A percentile compares a stretch with the other conserved stretches of the same genome.
Evolutionary conservation across 2,797 vertebrate genomes (phyloP).

Genomic region (Gila robusta): DNA sequence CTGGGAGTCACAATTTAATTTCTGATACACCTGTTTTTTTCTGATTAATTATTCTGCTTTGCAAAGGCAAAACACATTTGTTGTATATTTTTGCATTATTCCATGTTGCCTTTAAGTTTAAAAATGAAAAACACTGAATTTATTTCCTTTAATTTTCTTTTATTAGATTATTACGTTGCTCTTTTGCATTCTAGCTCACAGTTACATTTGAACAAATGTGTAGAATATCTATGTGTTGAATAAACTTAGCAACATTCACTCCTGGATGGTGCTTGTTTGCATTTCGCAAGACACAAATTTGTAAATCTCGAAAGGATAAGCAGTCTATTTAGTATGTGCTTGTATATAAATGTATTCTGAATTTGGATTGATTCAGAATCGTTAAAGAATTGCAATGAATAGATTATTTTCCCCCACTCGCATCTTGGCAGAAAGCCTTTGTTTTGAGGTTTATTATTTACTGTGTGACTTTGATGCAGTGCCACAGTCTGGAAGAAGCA

Average conservation of each 20-base stretch:
- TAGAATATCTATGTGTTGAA: neutral
- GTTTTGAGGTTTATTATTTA: conserved; percentile 31
- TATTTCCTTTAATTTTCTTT: neutral
- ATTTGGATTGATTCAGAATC: neutral
- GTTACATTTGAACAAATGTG: neutral
- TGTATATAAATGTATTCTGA: neutral
- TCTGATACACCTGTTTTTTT: no score
- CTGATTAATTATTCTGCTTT: neutral
- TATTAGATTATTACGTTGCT: neutral
- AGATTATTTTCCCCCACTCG: no score
- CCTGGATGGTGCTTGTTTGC: neutral
- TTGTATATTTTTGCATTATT: neutral
- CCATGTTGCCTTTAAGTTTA: neutral
- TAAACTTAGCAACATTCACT: neutral
- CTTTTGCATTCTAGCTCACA: neutral
- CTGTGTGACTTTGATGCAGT: neutral
- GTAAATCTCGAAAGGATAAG: neutral
- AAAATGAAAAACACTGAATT: neutral
- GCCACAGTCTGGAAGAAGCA: neutral
- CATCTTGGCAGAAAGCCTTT: neutral
- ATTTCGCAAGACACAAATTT: neutral
- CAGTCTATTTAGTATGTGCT: neutral
- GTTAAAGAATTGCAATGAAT: neutral
- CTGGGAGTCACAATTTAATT: neutral
- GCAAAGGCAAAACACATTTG: neutral